Evolutionary conservation across 1,140 invertebrate genomes (phyloP).

Genomic region (Lasioglossum baleicum): DNA sequence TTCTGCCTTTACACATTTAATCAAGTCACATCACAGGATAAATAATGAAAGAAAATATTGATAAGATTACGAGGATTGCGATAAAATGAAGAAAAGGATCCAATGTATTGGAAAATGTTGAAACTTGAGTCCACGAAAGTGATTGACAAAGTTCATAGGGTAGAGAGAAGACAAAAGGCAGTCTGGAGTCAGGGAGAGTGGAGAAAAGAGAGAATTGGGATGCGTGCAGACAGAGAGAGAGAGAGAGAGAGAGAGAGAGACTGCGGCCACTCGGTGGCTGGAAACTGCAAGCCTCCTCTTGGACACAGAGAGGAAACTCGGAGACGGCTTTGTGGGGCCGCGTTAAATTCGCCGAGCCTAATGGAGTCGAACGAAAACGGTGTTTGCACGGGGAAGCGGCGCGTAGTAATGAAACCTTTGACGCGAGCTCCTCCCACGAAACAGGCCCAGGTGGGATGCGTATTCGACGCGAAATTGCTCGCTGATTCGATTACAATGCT

Average conservation of each 20-base stretch:
- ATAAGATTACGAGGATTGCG: too few species aligned
- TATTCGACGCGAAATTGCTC: background rate
- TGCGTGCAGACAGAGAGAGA: too few species aligned
- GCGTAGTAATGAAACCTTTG: constrained; percentile 33
- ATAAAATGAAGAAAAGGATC: too few species aligned
- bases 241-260: too few species aligned
- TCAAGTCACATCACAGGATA: too few species aligned
- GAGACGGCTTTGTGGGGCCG: constrained; percentile 16
- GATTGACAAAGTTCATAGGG: too few species aligned
- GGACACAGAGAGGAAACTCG: constrained; percentile 15
- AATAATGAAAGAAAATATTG: too few species aligned
- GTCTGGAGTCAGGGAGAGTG: background rate
- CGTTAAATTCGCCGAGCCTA: constrained; percentile 49
- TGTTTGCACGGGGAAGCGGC: constrained; percentile 12
- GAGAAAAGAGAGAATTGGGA: too few species aligned
- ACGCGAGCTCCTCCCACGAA: background rate
- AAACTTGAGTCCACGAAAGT: too few species aligned
- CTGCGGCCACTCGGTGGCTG: constrained; percentile 30
- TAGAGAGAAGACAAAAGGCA: background rate
- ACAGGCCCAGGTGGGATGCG: background rate
- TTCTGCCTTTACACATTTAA: too few species aligned
- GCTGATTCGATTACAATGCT: background rate
- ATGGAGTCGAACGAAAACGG: constrained; percentile 48
- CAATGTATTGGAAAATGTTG: too few species aligned
- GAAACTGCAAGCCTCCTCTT: constrained; percentile 29